Percentiles rank a stretch among this genome's conserved stretches.
Conservation (phyloP, 2,888 invertebrate species). For the Enchytraeus crypticus region DNA sequence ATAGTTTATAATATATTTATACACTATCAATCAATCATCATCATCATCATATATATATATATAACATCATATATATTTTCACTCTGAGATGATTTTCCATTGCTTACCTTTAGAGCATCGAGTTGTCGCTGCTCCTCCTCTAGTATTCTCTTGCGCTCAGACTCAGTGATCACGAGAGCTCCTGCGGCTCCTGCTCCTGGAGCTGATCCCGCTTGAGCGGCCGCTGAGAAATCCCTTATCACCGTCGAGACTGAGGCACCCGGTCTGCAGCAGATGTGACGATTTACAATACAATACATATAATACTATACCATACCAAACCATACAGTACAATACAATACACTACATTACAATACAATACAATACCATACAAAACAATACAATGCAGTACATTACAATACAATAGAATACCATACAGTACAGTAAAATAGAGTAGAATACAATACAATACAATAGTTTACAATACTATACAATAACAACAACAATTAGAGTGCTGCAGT, state of each 20-base stretch:
- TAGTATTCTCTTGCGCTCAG: slow-evolving; percentile 71
- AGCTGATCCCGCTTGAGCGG: slow-evolving; percentile 8
- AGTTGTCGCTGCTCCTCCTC: slow-evolving; percentile 93
- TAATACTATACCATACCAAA: not conserved
- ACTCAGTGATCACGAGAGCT: slow-evolving; percentile 62
- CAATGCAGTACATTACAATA: no score
- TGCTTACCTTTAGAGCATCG: slow-evolving; percentile 86
- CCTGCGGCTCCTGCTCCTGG: slow-evolving; percentile 3
- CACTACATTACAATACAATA: no score
- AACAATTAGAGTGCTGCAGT: no score
- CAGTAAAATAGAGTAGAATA: no score
- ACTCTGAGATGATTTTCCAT: no score
- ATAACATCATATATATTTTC: no score
- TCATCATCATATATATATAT: no score
- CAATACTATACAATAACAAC: not conserved
- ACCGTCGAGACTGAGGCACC: slow-evolving; percentile 38
- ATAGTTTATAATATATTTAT: no score
- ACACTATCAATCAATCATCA: no score
- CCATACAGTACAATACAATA: no score
- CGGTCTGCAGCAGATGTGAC: slow-evolving; percentile 31
- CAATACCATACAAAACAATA: no score
- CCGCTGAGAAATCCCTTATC: slow-evolving; percentile 34
- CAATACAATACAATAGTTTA: not conserved
- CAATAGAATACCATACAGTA: no score
- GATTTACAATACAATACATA: slow-evolving; percentile 9